Evolutionary conservation across 2,113 vertebrate species (phyloP).

Genomic region (Pangasianodon gigas): DNA sequence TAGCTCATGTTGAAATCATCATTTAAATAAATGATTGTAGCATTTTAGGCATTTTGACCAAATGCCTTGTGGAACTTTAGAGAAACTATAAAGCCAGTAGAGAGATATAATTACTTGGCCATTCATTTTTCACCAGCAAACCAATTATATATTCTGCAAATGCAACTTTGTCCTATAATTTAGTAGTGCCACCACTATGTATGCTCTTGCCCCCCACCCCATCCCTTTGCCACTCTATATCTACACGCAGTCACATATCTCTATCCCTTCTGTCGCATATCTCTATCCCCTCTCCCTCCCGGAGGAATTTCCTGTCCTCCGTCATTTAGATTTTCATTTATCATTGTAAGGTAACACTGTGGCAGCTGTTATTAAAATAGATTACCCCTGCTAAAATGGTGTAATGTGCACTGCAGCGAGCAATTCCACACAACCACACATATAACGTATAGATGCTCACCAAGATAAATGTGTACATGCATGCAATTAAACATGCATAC

Average conservation of each 20-base stretch:
- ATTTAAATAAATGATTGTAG: not conserved
- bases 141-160: not conserved
- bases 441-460: not conserved
- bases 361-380: conserved; percentile 82
- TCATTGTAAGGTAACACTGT: conserved; percentile 77
- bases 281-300: conserved; percentile 68
- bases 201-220: not conserved
- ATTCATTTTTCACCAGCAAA: not conserved
- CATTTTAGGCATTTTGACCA: not conserved
- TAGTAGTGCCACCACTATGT: not conserved
- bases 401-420: conserved; percentile 69
- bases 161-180: not conserved
- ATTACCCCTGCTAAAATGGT: conserved; percentile 77
- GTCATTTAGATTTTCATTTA: conserved; percentile 80
- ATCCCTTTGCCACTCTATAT: not conserved
- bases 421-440: conserved; percentile 42
- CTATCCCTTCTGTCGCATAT: conserved; percentile 62
- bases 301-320: conserved; percentile 76
- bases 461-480: conserved; percentile 18
- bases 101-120: not conserved
- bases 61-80: not conserved
- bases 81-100: not conserved
- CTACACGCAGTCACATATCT: conserved; percentile 50
- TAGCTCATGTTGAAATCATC: not conserved
- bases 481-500: not conserved